Evolutionary conservation across 2,113 vertebrate genomes (phyloP).

Genomic region (Gorilla gorilla): DNA sequence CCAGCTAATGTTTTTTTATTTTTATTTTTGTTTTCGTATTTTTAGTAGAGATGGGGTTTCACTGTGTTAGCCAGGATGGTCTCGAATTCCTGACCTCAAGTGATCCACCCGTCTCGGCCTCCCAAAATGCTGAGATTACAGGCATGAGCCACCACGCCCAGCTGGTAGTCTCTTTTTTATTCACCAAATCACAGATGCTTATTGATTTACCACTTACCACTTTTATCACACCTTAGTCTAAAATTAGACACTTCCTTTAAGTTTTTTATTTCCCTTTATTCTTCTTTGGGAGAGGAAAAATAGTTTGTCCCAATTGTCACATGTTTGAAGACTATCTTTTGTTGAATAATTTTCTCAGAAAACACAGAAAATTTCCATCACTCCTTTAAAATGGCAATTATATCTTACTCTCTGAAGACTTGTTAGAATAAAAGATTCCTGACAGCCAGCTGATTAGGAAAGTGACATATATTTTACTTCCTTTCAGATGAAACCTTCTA

Average conservation of each 20-base stretch:
- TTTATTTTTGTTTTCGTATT: too few species aligned
- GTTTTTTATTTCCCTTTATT: neutral
- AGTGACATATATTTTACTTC: conserved; percentile 76
- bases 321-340: conserved; percentile 48
- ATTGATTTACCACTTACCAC: neutral
- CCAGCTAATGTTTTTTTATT: too few species aligned
- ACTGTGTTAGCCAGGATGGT: too few species aligned
- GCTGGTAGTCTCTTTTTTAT: neutral
- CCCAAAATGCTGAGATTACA: too few species aligned
- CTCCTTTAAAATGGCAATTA: conserved; percentile 67
- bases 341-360: conserved; percentile 62
- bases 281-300: neutral
- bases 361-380: conserved; percentile 60
- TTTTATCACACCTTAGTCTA: neutral
- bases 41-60: too few species aligned
- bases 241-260: conserved; percentile 15
- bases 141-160: too few species aligned
- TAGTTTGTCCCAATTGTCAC: neutral
- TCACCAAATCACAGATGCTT: neutral
- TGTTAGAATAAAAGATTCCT: conserved; percentile 72
- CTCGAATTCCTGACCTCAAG: too few species aligned
- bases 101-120: too few species aligned
- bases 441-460: conserved; percentile 76
- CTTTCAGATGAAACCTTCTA: conserved; percentile 72
- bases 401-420: conserved; percentile 66